Evolutionary conservation across 2,113 vertebrate species (phyloP), one percentile per base, ranked within the genome.

Genomic region (Sinocyclocheilus anshuiensis): DNA sequence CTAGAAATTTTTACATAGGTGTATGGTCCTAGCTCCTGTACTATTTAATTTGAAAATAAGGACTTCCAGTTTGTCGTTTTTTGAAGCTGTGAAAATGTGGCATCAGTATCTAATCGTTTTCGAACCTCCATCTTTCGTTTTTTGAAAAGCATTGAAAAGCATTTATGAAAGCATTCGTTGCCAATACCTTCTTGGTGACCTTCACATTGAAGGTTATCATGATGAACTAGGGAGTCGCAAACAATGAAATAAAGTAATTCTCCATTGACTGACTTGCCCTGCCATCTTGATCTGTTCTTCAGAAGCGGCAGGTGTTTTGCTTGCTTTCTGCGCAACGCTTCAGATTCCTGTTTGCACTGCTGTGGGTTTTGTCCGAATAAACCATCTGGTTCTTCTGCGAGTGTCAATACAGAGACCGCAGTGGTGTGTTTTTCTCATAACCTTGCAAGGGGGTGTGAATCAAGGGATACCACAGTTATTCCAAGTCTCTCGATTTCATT

Each of bases 371-470:
- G 81, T 82, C 45, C 42, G 81, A 71, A 53, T 29, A 82, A 71
- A 82, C 81, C 81, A 82, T 71, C 81, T 82, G 81, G 39, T 67
- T 81, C 59, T 81, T 81, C 59, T 50, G 45, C 11, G 10, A 82
- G 81, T 82, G 63, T 82, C 81, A 82, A 82, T 53, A 82, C 42
- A 26, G 79, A 29, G 81, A 82, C 81, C 45, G 26, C 65, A 67
- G 65, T 82, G 45, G 76, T 80, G 76, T 78, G 61, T 91, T 90
- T 91, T 89, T 93, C 91, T 90, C 87, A 91, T 83, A 90, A 78
- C 80, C 86, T 81, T 86, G 83, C 89, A 91, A 71, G 18, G 81
- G 63, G 65, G 81, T 82, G 63, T 71, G 81, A 69, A 69, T 82
- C 81, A 69, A 53, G 81, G 81, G 26, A 82, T 72, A 26, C 24